Conservation (phyloP, 2,797 vertebrate species). For the Chelonia mydas region DNA sequence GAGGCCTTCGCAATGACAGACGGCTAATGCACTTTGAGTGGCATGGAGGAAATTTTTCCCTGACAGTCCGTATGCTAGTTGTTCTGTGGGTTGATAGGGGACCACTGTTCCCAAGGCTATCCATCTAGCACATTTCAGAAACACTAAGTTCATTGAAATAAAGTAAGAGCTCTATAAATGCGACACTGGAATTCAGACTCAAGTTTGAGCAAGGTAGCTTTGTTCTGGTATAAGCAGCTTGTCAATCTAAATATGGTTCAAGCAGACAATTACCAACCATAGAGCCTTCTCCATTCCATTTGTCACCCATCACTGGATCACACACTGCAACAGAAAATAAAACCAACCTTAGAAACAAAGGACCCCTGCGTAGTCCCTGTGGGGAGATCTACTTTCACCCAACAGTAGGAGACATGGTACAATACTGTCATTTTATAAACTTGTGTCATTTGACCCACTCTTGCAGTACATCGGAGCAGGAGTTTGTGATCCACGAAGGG, state of each 20-base stretch:
- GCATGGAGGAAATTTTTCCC: background rate
- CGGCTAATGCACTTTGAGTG: background rate
- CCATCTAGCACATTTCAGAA: background rate
- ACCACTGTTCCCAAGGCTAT: background rate
- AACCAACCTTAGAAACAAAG: background rate
- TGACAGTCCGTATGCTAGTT: background rate
- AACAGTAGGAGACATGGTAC: background rate
- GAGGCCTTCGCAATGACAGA: background rate
- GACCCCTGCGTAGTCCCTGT: background rate
- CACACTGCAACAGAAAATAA: conserved; percentile 87
- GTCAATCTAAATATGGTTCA: background rate
- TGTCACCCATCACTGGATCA: conserved; percentile 97
- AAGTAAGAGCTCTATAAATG: background rate
- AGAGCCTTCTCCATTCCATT: conserved; percentile 88
- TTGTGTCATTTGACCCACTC: background rate
- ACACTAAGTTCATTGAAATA: background rate
- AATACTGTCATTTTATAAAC: background rate
- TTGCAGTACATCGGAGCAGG: background rate
- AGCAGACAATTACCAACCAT: conserved; percentile 86
- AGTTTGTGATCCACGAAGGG: background rate
- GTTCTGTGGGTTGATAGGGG: background rate
- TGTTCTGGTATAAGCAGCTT: background rate
- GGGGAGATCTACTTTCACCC: background rate
- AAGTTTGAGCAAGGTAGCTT: background rate
- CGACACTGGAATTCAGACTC: background rate